A percentile compares a stretch with the other conserved stretches of the same genome.
Conservation (phyloP, 2,113 vertebrate genomes). For the Condylura cristata region DNA sequence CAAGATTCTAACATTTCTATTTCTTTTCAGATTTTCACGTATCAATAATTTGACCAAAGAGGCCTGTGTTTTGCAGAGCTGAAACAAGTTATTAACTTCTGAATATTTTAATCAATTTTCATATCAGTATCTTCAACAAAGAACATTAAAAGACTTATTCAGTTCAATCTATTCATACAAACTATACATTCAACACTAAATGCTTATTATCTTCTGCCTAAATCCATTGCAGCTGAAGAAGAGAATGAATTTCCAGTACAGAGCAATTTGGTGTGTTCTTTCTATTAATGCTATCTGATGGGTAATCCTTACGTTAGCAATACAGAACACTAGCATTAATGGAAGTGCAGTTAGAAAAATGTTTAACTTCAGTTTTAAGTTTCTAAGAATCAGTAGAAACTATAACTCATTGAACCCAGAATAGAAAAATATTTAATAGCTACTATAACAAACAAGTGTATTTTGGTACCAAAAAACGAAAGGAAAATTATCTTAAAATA, state of each 20-base stretch:
- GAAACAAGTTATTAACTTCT: not conserved
- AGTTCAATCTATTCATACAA: not conserved
- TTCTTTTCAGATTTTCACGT: constrained; percentile 10
- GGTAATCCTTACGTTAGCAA: constrained; percentile 20
- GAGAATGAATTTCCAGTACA: not conserved
- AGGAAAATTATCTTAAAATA: constrained; percentile 17
- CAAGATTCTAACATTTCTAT: not conserved
- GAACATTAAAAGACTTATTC: not conserved
- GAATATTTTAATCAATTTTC: constrained; percentile 13
- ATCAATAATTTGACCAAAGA: constrained; percentile 19
- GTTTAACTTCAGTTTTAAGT: constrained; percentile 5
- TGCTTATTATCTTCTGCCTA: not conserved
- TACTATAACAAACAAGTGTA: not conserved
- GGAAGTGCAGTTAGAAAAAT: not conserved
- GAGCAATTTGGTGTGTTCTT: not conserved
- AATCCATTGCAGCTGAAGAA: not conserved
- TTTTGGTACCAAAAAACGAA: not conserved
- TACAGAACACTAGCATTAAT: not conserved
- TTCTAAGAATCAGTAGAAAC: not conserved
- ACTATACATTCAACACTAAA: not conserved
- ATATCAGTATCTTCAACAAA: not conserved
- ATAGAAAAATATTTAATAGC: not conserved
- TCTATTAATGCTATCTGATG: not conserved
- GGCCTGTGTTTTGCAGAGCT: not conserved
- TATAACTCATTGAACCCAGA: not conserved